phyloP scores from a whole-genome alignment of 2,797 vertebrate genomes.

The Taeniopygia guttata region DNA sequence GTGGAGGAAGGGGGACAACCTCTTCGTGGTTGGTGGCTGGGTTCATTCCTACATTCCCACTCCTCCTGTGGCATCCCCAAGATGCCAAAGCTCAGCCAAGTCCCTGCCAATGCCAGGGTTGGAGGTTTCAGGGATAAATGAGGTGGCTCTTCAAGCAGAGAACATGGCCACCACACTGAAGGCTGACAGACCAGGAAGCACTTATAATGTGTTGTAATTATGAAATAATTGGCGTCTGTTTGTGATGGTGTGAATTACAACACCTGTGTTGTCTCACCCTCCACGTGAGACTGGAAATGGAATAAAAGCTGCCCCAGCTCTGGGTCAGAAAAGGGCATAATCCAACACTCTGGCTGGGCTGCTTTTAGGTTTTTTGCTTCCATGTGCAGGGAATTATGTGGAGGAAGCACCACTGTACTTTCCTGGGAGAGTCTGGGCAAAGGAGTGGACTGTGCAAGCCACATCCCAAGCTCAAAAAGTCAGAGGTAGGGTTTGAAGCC shows the following conservation, averaged over 20 bases:
- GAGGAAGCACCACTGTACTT: background rate
- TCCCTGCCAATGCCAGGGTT: background rate
- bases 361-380: background rate
- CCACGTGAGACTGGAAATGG: background rate
- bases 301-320: background rate
- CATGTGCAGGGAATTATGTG: background rate
- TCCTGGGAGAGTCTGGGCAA: background rate
- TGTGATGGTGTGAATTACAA: background rate
- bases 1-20: background rate
- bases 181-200: background rate
- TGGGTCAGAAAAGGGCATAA: too few species aligned
- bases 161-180: background rate
- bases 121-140: accelerated
- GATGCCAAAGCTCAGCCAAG: background rate
- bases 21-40: background rate
- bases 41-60: accelerated
- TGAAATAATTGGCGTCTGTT: background rate
- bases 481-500: background rate
- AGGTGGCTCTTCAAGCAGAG: background rate
- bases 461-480: background rate
- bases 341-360: background rate
- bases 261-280: background rate
- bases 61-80: accelerated
- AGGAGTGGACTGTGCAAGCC: background rate
- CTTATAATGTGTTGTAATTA: background rate